These are phyloP conservation scores for Eurystomus gularis DNA, from an alignment of 2,113 vertebrate species.

Conservation along the genomic window DNA sequence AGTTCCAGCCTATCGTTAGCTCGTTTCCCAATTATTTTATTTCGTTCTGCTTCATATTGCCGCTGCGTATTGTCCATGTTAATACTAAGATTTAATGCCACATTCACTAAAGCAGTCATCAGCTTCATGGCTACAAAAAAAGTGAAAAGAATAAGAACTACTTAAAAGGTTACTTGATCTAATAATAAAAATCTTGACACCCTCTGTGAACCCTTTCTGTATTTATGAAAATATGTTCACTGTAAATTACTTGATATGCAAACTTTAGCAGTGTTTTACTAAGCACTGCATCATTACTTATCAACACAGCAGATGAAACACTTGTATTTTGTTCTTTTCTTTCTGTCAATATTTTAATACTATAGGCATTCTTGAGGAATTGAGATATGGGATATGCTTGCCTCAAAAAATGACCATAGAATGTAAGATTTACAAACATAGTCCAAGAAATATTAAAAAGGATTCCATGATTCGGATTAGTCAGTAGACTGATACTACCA, in stretches of 20 bases:
- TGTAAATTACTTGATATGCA: neutral
- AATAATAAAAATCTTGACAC: neutral
- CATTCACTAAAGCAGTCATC: slow-evolving; percentile 99
- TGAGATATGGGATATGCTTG: neutral
- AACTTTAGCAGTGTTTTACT: neutral
- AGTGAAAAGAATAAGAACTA: neutral
- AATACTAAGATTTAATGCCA: slow-evolving; percentile 98
- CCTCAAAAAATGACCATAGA: neutral
- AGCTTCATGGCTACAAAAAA: slow-evolving; percentile 91
- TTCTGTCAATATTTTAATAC: neutral
- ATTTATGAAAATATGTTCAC: neutral
- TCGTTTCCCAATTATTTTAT: slow-evolving; percentile 96
- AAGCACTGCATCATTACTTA: neutral
- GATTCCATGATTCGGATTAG: neutral
- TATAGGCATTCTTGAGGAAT: neutral
- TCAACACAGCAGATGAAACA: neutral
- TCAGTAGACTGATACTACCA: neutral
- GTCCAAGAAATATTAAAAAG: neutral
- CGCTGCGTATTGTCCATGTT: slow-evolving; percentile 99
- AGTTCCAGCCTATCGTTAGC: slow-evolving; percentile 95
- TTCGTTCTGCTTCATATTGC: slow-evolving; percentile 95
- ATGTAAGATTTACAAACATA: neutral
- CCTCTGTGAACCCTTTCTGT: neutral
- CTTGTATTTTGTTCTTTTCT: neutral
- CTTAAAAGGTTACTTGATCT: neutral